These are phyloP conservation scores for Rhagoletis pomonella DNA, from an alignment of 1,140 invertebrate species.

Conservation along the genomic window DNA sequence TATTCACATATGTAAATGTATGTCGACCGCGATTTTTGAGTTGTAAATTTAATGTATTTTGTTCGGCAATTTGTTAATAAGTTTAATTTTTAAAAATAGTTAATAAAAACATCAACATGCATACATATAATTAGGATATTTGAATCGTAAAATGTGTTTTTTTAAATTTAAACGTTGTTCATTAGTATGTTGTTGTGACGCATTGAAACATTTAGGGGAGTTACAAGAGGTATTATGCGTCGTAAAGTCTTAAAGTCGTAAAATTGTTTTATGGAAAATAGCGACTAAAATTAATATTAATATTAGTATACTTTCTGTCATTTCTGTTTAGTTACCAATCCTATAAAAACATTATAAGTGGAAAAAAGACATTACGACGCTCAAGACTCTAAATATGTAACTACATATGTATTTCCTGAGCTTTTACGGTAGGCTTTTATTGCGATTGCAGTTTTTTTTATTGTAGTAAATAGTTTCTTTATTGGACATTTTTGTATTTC, in stretches of 20 bases:
- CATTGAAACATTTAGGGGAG: no score
- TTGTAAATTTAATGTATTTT: background rate
- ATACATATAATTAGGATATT: no score
- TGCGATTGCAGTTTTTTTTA: background rate
- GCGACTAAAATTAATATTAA: no score
- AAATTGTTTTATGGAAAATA: no score
- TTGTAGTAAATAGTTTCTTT: background rate
- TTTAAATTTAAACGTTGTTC: slow-evolving; percentile 46
- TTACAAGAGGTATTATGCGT: no score
- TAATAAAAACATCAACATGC: slow-evolving; percentile 33
- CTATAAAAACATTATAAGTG: no score
- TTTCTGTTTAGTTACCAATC: no score
- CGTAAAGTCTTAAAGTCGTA: no score
- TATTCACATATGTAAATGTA: background rate
- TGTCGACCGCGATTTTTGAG: background rate
- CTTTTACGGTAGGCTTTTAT: slow-evolving; percentile 38
- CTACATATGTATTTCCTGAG: slow-evolving; percentile 31
- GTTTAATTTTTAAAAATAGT: slow-evolving; percentile 19
- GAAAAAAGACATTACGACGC: no score
- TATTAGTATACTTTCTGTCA: no score
- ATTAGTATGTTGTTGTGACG: background rate
- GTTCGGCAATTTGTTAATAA: slow-evolving; percentile 22
- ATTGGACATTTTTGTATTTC: slow-evolving; percentile 9
- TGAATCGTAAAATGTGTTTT: slow-evolving; percentile 3
- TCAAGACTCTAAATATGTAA: background rate